Conservation (phyloP, 2,113 vertebrate species). For the Nesogale talazaci region DNA sequence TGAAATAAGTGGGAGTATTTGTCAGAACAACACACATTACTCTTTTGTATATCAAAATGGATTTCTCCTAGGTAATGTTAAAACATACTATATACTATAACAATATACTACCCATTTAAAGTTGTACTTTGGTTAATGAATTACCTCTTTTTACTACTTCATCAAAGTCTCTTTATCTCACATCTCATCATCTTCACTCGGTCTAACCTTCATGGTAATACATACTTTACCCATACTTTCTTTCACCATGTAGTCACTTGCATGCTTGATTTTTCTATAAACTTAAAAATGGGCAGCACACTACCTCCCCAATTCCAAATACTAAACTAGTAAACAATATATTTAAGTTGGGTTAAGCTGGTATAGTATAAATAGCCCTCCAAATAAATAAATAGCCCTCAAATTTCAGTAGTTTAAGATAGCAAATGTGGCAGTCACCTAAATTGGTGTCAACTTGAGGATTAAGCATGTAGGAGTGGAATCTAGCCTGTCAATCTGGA, state of each 20-base stretch:
- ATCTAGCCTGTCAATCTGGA: too few relatives aligned
- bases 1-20: neutral
- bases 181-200: neutral
- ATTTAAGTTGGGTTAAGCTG: neutral
- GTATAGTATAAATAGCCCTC: neutral
- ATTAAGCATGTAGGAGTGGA: too few relatives aligned
- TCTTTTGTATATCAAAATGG: neutral
- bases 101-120: too few relatives aligned
- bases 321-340: neutral
- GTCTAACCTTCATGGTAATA: neutral
- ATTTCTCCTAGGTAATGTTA: neutral
- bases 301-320: neutral
- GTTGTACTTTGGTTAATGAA: neutral
- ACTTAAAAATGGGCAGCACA: neutral
- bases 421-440: too few relatives aligned
- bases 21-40: neutral
- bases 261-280: neutral
- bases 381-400: neutral
- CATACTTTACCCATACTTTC: neutral
- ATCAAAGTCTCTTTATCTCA: neutral
- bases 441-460: too few relatives aligned
- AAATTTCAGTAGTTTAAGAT: neutral
- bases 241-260: neutral
- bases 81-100: neutral
- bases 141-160: neutral